phyloP scores from a whole-genome alignment of 1,140 invertebrate species.

The Bombus pyrosoma region DNA sequence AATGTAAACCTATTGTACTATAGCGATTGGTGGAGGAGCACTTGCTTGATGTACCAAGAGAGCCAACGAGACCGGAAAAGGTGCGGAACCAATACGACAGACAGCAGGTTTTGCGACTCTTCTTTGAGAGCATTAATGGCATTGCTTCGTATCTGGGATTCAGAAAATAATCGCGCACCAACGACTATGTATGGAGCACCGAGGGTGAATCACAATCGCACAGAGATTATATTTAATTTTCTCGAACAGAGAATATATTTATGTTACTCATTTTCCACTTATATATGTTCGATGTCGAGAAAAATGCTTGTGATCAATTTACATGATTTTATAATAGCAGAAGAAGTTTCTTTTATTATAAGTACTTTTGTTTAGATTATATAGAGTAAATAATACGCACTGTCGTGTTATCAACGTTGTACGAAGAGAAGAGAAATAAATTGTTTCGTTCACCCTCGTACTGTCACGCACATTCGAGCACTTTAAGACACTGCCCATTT shows the following conservation, averaged over 20 bases:
- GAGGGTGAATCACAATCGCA: constrained; percentile 4
- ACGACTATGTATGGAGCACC: constrained; percentile 8
- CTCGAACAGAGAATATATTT: not conserved
- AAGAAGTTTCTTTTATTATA: not conserved
- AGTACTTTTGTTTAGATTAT: not conserved
- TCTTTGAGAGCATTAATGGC: constrained; percentile 68
- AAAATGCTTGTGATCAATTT: not conserved
- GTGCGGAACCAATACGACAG: constrained; percentile 56
- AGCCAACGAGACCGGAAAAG: constrained; percentile 38
- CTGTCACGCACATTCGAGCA: not conserved
- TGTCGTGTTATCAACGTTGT: not conserved
- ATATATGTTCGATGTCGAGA: not conserved
- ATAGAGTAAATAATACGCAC: not conserved
- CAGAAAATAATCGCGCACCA: constrained; percentile 59
- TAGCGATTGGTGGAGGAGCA: constrained; percentile 69
- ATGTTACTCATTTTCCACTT: not conserved
- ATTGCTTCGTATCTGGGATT: constrained; percentile 68
- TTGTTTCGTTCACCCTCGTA: constrained; percentile 12
- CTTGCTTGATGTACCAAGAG: constrained; percentile 52
- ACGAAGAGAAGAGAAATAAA: constrained; percentile 14
- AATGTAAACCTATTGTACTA: constrained; percentile 66
- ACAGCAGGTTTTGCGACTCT: constrained; percentile 59
- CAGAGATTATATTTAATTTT: not conserved
- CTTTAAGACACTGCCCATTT: not conserved
- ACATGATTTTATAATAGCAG: no score